These are phyloP conservation scores for Alces alces DNA, from an alignment of 2,113 vertebrate species.

Conservation along the genomic window DNA sequence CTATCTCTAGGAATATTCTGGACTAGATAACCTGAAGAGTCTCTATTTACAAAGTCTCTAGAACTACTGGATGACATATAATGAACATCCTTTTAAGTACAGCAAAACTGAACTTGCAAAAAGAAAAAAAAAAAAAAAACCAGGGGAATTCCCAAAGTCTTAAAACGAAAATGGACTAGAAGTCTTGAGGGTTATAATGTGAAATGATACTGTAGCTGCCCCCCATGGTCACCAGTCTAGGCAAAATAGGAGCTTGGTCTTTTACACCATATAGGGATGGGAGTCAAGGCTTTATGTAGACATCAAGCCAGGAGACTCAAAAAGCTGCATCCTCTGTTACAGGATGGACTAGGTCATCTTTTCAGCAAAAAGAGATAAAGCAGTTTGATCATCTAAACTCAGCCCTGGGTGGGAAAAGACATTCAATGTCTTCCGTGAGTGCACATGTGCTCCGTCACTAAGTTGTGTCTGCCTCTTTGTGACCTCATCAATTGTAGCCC, in stretches of 20 bases:
- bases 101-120: not conserved
- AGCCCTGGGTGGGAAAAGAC: not conserved
- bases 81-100: slow-evolving; percentile 27
- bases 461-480: not conserved
- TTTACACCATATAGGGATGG: not conserved
- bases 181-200: not conserved
- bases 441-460: not conserved
- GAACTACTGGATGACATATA: not conserved
- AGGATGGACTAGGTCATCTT: not conserved
- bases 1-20: slow-evolving; percentile 6
- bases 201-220: not conserved
- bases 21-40: not conserved
- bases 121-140: not conserved
- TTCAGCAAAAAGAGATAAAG: not conserved
- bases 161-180: slow-evolving; percentile 27
- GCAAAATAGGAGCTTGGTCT: not conserved
- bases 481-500: not conserved
- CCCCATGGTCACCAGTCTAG: not conserved
- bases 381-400: not conserved
- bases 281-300: not conserved
- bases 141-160: not conserved
- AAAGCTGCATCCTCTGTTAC: not conserved
- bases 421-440: not conserved
- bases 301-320: not conserved
- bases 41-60: not conserved